A percentile compares a stretch with the other conserved stretches of the same genome.
phyloP scores from a whole-genome alignment of 53 echinoderm and acorn worm species.

The Holothuria scabra region DNA sequence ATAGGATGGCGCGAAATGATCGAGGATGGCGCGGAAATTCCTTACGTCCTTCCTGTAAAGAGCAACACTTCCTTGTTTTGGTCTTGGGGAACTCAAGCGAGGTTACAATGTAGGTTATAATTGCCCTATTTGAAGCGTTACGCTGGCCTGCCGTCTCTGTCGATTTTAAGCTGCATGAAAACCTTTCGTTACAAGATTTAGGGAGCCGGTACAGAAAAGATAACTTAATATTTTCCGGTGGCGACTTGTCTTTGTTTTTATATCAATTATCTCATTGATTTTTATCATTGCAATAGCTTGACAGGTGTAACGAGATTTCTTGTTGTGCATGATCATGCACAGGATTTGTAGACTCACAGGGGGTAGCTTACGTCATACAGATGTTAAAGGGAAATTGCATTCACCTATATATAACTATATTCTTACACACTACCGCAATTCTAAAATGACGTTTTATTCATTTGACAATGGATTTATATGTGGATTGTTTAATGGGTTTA shows the following conservation, averaged over 20 bases:
- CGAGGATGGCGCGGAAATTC: constrained; percentile 35
- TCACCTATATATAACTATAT: too few species aligned
- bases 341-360: too few species aligned
- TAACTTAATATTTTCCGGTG: constrained; percentile 9
- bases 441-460: too few species aligned
- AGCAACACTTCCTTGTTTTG: constrained; percentile 27
- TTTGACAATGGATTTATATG: too few species aligned
- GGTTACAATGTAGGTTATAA: constrained; percentile 36
- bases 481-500: too few species aligned
- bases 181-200: background rate
- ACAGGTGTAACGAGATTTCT: too few species aligned
- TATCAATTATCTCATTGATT: too few species aligned
- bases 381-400: too few species aligned
- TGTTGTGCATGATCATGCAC: too few species aligned
- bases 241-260: background rate
- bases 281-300: too few species aligned
- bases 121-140: background rate
- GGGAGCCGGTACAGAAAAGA: background rate
- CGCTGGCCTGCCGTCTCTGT: constrained; percentile 1
- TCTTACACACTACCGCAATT: too few species aligned
- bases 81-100: constrained; percentile 24
- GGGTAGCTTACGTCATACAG: too few species aligned
- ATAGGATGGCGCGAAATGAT: constrained; percentile 24
- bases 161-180: background rate
- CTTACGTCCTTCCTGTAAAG: constrained; percentile 23